Conservation (phyloP, 53 echinoderm and acorn worm genomes). For the Holothuria scabra region DNA sequence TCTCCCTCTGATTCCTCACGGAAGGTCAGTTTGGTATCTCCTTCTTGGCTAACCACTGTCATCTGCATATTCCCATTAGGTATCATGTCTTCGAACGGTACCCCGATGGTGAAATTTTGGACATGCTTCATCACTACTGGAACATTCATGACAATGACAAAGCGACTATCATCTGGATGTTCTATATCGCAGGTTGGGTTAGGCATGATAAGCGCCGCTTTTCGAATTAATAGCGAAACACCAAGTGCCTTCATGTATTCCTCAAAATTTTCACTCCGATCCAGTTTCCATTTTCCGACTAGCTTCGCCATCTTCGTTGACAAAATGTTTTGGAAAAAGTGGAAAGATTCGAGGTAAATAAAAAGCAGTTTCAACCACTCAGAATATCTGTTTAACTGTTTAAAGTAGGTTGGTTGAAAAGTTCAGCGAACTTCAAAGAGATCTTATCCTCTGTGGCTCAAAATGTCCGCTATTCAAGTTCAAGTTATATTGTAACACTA, state of each 20-base stretch:
- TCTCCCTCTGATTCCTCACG: slow-evolving; percentile 71
- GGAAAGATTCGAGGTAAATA: too few relatives aligned
- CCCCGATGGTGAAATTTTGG: slow-evolving; percentile 78
- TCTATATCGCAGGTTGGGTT: slow-evolving; percentile 87
- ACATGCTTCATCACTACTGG: slow-evolving; percentile 91
- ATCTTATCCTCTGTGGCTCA: too few relatives aligned
- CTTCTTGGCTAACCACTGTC: slow-evolving; percentile 73
- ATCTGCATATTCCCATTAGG: slow-evolving; percentile 84
- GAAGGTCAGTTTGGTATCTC: slow-evolving; percentile 77
- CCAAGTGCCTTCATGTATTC: slow-evolving; percentile 90
- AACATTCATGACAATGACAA: slow-evolving; percentile 88
- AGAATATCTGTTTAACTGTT: too few relatives aligned
- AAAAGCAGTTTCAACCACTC: too few relatives aligned
- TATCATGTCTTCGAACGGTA: slow-evolving; percentile 83
- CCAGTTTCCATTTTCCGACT: slow-evolving; percentile 85
- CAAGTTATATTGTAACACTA: too few relatives aligned
- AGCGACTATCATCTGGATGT: slow-evolving; percentile 58
- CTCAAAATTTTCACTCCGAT: slow-evolving; percentile 90
- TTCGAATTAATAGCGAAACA: slow-evolving; percentile 82
- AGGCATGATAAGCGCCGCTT: slow-evolving; percentile 75
- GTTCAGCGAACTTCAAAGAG: too few relatives aligned
- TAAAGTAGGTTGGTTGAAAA: too few relatives aligned
- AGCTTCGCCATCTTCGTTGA: slow-evolving; percentile 62
- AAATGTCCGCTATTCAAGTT: too few relatives aligned
- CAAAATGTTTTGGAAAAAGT: too few relatives aligned